Base-by-base conservation (phyloP, 2,888 invertebrate species). In the Leptinotarsa rubiginosa region DNA sequence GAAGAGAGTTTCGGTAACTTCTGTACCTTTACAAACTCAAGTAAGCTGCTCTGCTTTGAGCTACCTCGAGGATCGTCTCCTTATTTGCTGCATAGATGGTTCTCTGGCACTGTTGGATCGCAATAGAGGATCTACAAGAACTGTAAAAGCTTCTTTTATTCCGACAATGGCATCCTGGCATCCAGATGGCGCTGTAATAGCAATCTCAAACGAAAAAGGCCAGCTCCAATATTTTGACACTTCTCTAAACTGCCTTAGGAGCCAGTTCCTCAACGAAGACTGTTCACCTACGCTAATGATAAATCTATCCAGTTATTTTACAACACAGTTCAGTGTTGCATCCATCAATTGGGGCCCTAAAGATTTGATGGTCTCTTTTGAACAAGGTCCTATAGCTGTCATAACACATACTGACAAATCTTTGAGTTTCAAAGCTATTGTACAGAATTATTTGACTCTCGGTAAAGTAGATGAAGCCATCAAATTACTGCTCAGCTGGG, bases 1-100 rank as follows among this genome's bases (percentile, higher is more conserved):
- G 81, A 92, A 92, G 84, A 89, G 93, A 81, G 90, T 91, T 59
- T 89, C 92, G 65, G 90, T 93, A 3, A 92, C 92, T 41, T 92
- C 93, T 1, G 92, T 95, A 82, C 92, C 92, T 78, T 89, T 92
- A 82, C 93, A 93, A 85, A 93, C 93, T 16, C 92, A 93, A 86
- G 91, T 94, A 78, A 89, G 93, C 81, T 92, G 92, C 84, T 88
- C 92, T 87, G 88, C 90, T 83, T 91, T 94, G 83, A 94, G 93
- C 83, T 92, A 93, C 84, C 94, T 94, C 86, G 92, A 93, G 82
- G 92, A 93, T 81, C 83, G 85, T 73, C 88, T 97, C 12, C 88
- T 97, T 41, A 87, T 95, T 64, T 95, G 96, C 12, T 96, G 96
- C 84, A 94, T 95, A 67, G 96, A 97, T 88, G 95, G 95, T 5